Evolutionary conservation across 2,888 invertebrate genomes (phyloP).

Genomic region (Tetramorium bicarinatum): DNA sequence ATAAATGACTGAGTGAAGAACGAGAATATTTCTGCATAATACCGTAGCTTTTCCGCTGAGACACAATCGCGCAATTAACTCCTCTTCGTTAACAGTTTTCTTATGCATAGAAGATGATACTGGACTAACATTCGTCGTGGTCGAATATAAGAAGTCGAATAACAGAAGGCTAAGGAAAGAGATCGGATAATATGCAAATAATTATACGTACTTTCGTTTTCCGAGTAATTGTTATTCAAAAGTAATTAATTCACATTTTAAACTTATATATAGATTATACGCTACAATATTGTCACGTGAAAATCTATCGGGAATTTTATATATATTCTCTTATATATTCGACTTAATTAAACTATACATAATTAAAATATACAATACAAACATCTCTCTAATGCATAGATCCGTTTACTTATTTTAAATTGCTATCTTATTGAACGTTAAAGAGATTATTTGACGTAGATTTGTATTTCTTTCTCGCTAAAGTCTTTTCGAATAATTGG

Average conservation of each 20-base stretch:
- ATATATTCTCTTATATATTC: background rate
- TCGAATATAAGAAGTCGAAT: slow-evolving; percentile 18
- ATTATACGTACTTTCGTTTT: background rate
- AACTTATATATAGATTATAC: background rate
- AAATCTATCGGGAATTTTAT: background rate
- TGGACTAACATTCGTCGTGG: slow-evolving; percentile 10
- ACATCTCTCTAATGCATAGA: background rate
- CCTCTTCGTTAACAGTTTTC: slow-evolving; percentile 50
- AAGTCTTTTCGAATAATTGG: slow-evolving; percentile 70
- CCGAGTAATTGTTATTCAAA: slow-evolving; percentile 17
- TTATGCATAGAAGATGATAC: background rate
- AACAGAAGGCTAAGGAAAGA: background rate
- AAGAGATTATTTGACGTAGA: background rate
- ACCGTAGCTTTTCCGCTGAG: slow-evolving; percentile 19
- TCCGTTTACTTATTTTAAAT: background rate
- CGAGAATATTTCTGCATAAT: slow-evolving; percentile 56
- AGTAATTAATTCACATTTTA: background rate
- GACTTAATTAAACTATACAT: background rate
- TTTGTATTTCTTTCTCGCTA: slow-evolving; percentile 70
- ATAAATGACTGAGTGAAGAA: slow-evolving; percentile 63
- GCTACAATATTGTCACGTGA: background rate
- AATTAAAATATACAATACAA: background rate
- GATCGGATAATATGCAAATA: background rate
- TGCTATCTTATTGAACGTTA: background rate
- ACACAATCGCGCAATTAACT: slow-evolving; percentile 64